Evolutionary conservation across 2,888 invertebrate species (phyloP).

Genomic region (Callyntrura guangdongensis): DNA sequence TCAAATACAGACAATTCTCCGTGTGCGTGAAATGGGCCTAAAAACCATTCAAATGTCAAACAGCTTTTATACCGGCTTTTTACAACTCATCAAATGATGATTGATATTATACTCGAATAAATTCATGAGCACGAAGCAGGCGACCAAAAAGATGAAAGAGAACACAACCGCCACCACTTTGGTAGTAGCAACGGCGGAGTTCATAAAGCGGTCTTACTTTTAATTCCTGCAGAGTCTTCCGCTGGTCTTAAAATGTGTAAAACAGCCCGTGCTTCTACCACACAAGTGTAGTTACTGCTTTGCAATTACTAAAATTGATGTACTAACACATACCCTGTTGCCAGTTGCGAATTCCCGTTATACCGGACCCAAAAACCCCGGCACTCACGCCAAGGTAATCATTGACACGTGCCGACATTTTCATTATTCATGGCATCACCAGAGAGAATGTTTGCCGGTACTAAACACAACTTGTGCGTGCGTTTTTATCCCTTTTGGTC

Average conservation of each 20-base stretch:
- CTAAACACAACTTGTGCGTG: slow-evolving; percentile 23
- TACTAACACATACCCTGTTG: background rate
- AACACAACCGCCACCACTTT: background rate
- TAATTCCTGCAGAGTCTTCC: background rate
- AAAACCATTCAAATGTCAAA: slow-evolving; percentile 39
- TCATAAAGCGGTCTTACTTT: too few species aligned
- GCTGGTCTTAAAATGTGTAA: background rate
- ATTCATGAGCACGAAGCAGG: slow-evolving; percentile 6
- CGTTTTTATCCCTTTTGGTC: background rate
- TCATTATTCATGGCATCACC: slow-evolving; percentile 52
- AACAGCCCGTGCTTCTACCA: too few species aligned
- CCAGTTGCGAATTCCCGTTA: too few species aligned
- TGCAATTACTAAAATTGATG: background rate
- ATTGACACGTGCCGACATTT: slow-evolving; percentile 72
- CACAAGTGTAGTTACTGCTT: background rate
- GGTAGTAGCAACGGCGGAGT: background rate
- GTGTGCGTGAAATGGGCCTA: too few species aligned
- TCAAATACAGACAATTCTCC: slow-evolving; percentile 1
- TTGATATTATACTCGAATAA: slow-evolving; percentile 42
- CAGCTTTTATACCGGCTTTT: slow-evolving; percentile 29
- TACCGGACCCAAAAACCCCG: too few species aligned
- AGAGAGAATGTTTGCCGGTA: slow-evolving; percentile 16
- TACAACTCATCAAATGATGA: slow-evolving; percentile 51
- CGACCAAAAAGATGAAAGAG: background rate
- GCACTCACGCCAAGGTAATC: slow-evolving; percentile 50